Conservation (phyloP, 2,888 invertebrate species). For the Mythimna vitellina region DNA sequence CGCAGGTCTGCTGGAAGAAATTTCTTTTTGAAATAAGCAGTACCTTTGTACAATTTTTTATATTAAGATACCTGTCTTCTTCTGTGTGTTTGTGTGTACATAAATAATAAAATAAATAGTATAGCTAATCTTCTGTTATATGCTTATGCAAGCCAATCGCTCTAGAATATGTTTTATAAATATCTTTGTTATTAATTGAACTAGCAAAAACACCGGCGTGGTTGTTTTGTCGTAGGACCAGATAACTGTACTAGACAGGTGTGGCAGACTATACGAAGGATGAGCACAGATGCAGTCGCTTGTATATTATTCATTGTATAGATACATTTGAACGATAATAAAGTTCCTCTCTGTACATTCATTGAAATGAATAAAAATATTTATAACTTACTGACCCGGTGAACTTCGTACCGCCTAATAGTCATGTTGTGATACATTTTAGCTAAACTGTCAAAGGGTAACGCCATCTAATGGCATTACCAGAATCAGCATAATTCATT, state of each 20-base stretch:
- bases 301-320: conserved; percentile 18
- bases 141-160: not conserved
- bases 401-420: too few relatives aligned
- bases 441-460: too few relatives aligned
- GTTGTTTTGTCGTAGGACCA: conserved; percentile 12
- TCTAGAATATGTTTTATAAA: conserved; percentile 23
- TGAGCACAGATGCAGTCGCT: conserved; percentile 14
- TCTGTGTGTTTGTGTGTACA: too few relatives aligned
- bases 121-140: not conserved
- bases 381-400: too few relatives aligned
- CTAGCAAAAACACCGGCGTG: not conserved
- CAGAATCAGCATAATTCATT: too few relatives aligned
- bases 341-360: not conserved
- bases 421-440: too few relatives aligned
- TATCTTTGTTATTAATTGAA: conserved; percentile 15
- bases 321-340: conserved; percentile 18
- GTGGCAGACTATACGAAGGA: conserved; percentile 9
- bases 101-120: too few relatives aligned
- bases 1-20: too few relatives aligned
- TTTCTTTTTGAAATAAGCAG: too few relatives aligned
- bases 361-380: not conserved
- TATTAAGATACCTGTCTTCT: too few relatives aligned
- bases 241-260: conserved; percentile 38
- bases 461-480: too few relatives aligned
- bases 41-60: too few relatives aligned